A percentile compares a stretch with the other conserved stretches of the same genome.
Evolutionary conservation across 2,797 vertebrate species (phyloP).

Genomic region (Anisognathus igniventris): DNA sequence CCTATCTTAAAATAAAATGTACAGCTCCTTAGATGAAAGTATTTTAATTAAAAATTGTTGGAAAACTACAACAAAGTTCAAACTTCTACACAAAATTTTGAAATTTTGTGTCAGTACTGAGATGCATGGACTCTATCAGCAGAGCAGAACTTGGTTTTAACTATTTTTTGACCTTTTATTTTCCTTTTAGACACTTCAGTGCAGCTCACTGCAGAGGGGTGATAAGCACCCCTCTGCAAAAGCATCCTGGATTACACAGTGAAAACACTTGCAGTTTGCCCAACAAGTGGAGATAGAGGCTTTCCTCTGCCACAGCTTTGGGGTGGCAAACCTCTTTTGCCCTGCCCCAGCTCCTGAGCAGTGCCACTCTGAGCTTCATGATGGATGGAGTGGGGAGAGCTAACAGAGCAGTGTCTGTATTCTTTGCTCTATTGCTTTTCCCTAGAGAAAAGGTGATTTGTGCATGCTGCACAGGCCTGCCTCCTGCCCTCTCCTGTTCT

Average conservation of each 20-base stretch:
- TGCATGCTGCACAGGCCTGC: neutral
- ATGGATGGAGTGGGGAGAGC: neutral
- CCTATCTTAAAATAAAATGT: neutral
- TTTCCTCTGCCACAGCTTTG: neutral
- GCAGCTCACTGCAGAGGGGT: neutral
- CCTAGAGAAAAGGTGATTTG: neutral
- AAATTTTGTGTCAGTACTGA: neutral
- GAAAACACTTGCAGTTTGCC: neutral
- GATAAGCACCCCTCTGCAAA: neutral
- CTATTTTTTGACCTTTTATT: neutral
- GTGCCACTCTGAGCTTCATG: neutral
- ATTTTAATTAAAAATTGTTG: neutral
- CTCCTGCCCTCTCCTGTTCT: neutral
- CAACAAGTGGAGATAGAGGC: fast-evolving
- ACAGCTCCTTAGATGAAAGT: neutral
- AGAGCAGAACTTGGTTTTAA: neutral
- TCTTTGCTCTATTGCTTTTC: neutral
- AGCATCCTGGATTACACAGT: fast-evolving
- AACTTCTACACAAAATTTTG: neutral
- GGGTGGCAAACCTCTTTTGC: neutral
- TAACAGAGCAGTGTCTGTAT: neutral
- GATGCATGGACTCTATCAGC: neutral
- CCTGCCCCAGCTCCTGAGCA: neutral
- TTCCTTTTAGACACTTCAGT: neutral
- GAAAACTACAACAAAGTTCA: neutral